Evolutionary conservation across 2,888 invertebrate genomes (phyloP).

Genomic region (Oscheius sp.): DNA sequence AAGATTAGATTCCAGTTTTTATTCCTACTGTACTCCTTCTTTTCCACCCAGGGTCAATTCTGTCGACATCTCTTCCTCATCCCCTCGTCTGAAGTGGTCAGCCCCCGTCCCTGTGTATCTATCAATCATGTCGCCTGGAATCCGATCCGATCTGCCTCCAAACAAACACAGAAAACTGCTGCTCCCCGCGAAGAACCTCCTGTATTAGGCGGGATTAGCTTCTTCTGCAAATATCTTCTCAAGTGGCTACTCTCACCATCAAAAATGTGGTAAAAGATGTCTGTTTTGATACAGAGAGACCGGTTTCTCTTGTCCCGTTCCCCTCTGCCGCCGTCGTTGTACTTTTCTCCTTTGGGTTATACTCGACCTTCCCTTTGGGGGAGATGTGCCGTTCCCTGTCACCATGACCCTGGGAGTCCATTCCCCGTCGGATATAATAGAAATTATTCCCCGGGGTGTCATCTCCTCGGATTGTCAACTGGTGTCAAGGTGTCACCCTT

Average conservation of each 20-base stretch:
- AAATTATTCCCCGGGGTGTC: too few species aligned
- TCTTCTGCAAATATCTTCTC: constrained; percentile 6
- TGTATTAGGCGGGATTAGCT: constrained; percentile 30
- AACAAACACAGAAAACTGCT: constrained; percentile 24
- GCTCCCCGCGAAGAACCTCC: constrained; percentile 22
- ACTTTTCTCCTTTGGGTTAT: not conserved
- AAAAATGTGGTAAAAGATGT: too few species aligned
- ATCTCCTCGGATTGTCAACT: too few species aligned
- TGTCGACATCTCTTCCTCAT: not conserved
- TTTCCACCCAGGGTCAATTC: not conserved
- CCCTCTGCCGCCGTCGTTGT: too few species aligned
- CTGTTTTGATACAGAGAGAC: not conserved
- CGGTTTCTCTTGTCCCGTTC: not conserved
- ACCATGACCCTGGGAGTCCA: too few species aligned
- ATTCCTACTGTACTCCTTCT: not conserved
- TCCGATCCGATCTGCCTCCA: constrained; percentile 14
- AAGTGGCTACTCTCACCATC: not conserved
- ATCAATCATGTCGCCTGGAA: constrained; percentile 34
- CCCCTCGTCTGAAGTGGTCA: constrained; percentile 21
- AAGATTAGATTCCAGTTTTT: too few species aligned
- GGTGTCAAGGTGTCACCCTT: too few species aligned
- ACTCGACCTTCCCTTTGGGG: too few species aligned
- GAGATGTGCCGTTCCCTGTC: too few species aligned
- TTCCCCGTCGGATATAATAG: too few species aligned
- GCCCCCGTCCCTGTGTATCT: constrained; percentile 20